phyloP scores from a whole-genome alignment of 2,888 invertebrate genomes.

The Iphiclides podalirius region DNA sequence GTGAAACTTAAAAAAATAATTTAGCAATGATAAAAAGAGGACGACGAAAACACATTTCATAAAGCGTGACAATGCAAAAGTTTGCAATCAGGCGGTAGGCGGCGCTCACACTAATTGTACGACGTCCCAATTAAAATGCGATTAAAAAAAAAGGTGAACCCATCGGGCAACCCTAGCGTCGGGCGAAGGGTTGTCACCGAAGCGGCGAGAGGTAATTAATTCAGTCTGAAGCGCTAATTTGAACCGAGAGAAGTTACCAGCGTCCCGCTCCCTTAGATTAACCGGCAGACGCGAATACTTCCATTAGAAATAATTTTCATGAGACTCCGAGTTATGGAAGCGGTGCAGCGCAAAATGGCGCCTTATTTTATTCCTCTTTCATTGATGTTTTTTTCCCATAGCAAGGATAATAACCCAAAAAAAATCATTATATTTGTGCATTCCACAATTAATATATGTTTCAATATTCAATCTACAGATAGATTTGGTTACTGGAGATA shows the following conservation, averaged over 20 bases:
- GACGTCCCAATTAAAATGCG: conserved; percentile 34
- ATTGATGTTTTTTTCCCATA: no score
- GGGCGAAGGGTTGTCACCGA: conserved; percentile 48
- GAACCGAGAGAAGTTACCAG: conserved; percentile 51
- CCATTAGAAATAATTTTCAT: background rate
- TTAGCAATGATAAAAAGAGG: no score
- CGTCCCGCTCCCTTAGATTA: conserved; percentile 24
- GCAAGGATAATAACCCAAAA: no score
- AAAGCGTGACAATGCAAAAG: background rate
- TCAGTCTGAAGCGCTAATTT: conserved; percentile 62
- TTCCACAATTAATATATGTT: no score
- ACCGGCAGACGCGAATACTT: conserved; percentile 14
- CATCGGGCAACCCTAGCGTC: conserved; percentile 33
- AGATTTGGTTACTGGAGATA: no score
- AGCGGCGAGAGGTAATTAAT: conserved; percentile 22
- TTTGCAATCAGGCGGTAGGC: conserved; percentile 8
- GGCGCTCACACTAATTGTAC: conserved; percentile 10
- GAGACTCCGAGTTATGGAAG: no score
- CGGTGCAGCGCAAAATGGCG: no score
- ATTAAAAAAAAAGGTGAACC: conserved; percentile 15
- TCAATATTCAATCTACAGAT: no score
- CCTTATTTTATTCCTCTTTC: no score
- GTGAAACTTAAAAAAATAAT: no score
- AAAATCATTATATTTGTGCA: no score
- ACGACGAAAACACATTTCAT: no score